Evolutionary conservation across 2,888 invertebrate species (phyloP), one percentile per base, ranked within the genome.

Genomic region (Mythimna albipuncta): DNA sequence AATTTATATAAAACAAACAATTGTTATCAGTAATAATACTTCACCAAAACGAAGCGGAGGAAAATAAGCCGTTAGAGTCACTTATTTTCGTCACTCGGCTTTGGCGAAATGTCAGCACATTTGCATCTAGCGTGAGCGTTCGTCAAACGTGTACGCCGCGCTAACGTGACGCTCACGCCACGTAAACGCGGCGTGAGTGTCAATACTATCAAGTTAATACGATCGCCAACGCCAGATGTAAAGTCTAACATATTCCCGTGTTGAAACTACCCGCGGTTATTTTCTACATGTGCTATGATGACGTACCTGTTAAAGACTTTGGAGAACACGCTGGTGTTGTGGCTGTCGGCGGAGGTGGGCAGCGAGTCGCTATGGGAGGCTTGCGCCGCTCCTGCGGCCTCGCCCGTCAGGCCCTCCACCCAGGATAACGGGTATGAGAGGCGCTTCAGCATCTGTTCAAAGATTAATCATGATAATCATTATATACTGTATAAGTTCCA

Each of bases 351-450:
- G 19, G 97, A 97, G 75, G 96, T 96, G 9, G 97, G 97, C 75
- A 97, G 93, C 77, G 97, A 97, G 81, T 97, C 95, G 81, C 95
- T 90, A 84, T 97, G 97, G 4, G 97, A 96, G 79, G 93, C 87
- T 89, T 95, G 85, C 62, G 92, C 91, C 52, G 95, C 91, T 57
- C 50, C 50, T 7, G 50, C 50, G 50, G 95, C 97, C 81, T 98
- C 98, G 72, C 98, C 98, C 0, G 98, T 98, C 58, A 98, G 96
- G 2, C 98, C 98, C 92, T 99, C 99, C 97, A 99, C 98, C 98
- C 99, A 99, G 3, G 98, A 98, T 69, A 99, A 94, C 21, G 99
- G 99, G 96, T 99, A 98, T 0, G 99, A 99, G 77, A 99, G 97
- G 87, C 99, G 97, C 95, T 99, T 99, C 87, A 99, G 96, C 98